Evolutionary conservation across 2,888 invertebrate genomes (phyloP).

Genomic region (Cheilosia variabilis): DNA sequence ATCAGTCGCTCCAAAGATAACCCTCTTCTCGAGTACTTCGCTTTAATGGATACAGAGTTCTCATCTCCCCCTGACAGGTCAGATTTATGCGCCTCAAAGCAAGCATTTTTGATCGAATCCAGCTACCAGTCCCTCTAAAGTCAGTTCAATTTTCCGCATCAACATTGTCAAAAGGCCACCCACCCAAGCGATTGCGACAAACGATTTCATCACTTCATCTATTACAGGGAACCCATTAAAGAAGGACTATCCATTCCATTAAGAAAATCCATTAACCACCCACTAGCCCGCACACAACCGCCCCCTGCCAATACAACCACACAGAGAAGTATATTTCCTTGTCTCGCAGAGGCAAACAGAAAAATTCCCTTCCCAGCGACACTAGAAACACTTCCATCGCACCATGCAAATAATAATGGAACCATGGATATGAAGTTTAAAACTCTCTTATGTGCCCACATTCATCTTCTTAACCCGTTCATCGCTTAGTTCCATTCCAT

Average conservation of each 20-base stretch:
- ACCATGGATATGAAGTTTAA: slow-evolving; percentile 58
- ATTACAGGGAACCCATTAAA: slow-evolving; percentile 13
- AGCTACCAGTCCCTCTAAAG: not conserved
- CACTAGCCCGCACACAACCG: not conserved
- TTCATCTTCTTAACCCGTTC: slow-evolving; percentile 55
- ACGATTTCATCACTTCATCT: slow-evolving; percentile 29
- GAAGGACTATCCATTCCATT: slow-evolving; percentile 36
- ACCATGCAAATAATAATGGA: slow-evolving; percentile 47
- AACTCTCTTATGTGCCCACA: slow-evolving; percentile 32
- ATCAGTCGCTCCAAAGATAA: not conserved
- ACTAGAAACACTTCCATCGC: slow-evolving; percentile 9
- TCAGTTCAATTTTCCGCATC: not conserved
- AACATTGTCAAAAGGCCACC: slow-evolving; percentile 22
- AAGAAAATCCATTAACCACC: slow-evolving; percentile 35
- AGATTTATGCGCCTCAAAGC: not conserved
- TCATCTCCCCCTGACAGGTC: not conserved
- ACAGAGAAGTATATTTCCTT: slow-evolving; percentile 15
- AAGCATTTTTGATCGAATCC: not conserved
- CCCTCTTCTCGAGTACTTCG: not conserved
- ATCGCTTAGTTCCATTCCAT: slow-evolving; percentile 55
- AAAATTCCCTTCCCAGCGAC: slow-evolving; percentile 14
- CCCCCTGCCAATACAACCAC: slow-evolving; percentile 4
- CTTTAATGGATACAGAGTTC: no score
- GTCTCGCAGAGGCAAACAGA: not conserved
- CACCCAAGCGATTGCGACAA: slow-evolving; percentile 5